Evolutionary conservation across 2,888 invertebrate species (phyloP), one percentile per base, ranked within the genome.

Genomic region (Limnephilus marmoratus): DNA sequence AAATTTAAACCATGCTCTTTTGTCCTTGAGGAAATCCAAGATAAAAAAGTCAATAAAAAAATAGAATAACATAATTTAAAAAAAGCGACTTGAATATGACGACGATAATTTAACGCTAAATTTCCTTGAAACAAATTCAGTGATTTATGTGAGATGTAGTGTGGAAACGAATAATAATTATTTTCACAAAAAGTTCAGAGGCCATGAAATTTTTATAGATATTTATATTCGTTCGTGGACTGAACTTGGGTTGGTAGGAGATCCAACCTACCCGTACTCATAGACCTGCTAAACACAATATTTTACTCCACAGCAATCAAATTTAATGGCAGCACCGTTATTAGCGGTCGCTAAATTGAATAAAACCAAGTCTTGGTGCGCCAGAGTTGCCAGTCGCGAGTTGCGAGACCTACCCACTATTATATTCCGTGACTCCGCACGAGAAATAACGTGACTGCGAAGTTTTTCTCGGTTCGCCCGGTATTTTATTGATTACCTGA

Each of bases 381-480:
- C 34, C 18, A 37, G 41, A 83, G 83, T 83, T 83, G 18, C 37
- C 37, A 83, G 37, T 34, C 24, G 68, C 68, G 24, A 68, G 68
- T 68, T 68, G n/a, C 68, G 68, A 68, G 68, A 68, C 68, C 37
- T 86, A 86, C 53, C 53, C 53, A 31, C 68, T 53, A 68, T 68
- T 68, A 41, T 29, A 49, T 90, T 29, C 83, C 83, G 90, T 90
- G 85, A 85, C 83, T 68, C 83, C 80, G 29, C 88, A 80, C 15
- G 29, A 31, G 83, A 68, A 68, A 68, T 68, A 90, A 80, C 90
- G 83, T 85, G 82, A 89, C 90, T 90, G 81, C 90, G 90, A 90
- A 81, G 90, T 90, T 90, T 90, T 81, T 89, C 53, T 53, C 53
- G 83, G 45, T 86, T 86, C 29, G 86, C 49, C 68, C 53, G 53